Conservation (phyloP, 2,888 invertebrate species). For the Esperia sulphurella region DNA sequence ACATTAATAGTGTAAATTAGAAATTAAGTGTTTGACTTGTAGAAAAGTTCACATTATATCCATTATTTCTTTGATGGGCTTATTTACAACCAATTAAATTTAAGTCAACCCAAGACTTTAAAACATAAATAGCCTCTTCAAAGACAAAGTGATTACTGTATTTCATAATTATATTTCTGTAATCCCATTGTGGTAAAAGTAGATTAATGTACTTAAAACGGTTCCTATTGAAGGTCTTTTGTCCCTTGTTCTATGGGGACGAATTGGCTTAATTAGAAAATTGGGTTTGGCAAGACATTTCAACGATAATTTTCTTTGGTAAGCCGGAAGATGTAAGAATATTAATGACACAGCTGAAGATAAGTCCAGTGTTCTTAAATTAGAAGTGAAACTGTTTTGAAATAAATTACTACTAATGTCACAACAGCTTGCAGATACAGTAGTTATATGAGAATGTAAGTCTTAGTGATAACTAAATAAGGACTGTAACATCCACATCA, state of each 20-base stretch:
- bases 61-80: background rate
- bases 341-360: too few species aligned
- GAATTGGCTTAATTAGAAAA: slow-evolving; percentile 5
- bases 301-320: background rate
- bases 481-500: too few species aligned
- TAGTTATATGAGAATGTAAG: too few species aligned
- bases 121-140: background rate
- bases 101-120: background rate
- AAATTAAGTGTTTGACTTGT: too few species aligned
- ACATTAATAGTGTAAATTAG: too few species aligned
- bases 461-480: too few species aligned
- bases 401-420: too few species aligned
- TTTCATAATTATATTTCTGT: slow-evolving; percentile 8
- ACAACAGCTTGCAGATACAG: too few species aligned
- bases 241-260: slow-evolving; percentile 5
- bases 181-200: slow-evolving; percentile 8
- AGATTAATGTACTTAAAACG: slow-evolving; percentile 11
- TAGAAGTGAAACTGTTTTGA: too few species aligned
- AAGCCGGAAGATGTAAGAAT: too few species aligned
- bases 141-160: slow-evolving; percentile 6
- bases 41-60: too few species aligned
- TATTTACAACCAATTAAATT: background rate
- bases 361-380: too few species aligned
- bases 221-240: slow-evolving; percentile 9
- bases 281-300: background rate